Conservation (phyloP, 2,113 vertebrate species). For the Miniopterus natalensis region DNA sequence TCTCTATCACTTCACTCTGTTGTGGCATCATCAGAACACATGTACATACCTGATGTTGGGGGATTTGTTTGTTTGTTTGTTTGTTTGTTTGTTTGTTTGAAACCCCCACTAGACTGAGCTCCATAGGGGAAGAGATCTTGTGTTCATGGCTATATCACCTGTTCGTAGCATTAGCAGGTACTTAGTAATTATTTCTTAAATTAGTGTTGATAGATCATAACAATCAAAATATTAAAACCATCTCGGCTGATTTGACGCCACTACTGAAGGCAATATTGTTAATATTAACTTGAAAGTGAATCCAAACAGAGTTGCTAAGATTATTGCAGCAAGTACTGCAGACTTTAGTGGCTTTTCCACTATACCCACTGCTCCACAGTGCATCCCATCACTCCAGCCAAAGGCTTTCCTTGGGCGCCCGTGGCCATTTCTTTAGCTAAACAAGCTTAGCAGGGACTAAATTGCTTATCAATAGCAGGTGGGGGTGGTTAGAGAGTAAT, state of each 20-base stretch:
- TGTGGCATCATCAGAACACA: not conserved
- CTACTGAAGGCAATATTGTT: not conserved
- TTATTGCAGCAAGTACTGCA: not conserved
- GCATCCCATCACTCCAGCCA: not conserved
- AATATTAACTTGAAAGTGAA: slow-evolving; percentile 23
- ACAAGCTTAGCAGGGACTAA: slow-evolving; percentile 10
- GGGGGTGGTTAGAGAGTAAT: not conserved
- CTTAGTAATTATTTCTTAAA: not conserved
- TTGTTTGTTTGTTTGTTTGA: not conserved
- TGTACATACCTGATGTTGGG: too few species aligned
- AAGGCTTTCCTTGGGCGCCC: not conserved
- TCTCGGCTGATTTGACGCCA: not conserved
- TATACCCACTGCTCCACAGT: fast-evolving
- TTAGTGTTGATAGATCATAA: not conserved
- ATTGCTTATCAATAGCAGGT: not conserved
- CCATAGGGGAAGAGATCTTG: not conserved
- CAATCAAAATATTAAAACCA: slow-evolving; percentile 21
- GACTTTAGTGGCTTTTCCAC: not conserved
- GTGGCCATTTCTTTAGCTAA: not conserved
- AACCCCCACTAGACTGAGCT: not conserved
- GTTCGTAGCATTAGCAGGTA: not conserved
- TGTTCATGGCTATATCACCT: not conserved
- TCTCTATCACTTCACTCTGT: not conserved
- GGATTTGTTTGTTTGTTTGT: not conserved
- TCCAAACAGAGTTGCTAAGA: slow-evolving; percentile 25